Conservation (phyloP, 2,797 vertebrate species). For the Hypotaenidia philippensis region DNA sequence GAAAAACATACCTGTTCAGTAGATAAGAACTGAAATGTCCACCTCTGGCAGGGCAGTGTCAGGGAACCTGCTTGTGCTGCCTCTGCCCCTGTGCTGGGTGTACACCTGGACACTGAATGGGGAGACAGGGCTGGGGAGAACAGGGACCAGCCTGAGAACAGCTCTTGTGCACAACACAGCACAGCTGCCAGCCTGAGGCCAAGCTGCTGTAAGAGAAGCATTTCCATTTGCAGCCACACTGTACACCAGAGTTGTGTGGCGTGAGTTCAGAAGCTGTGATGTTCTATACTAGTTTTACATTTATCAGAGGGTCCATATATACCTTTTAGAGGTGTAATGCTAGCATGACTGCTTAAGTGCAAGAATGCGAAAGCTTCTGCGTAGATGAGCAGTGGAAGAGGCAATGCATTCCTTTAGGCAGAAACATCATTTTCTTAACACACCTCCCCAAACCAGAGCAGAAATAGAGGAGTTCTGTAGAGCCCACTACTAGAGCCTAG, state of each 20-base stretch:
- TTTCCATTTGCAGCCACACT: not conserved
- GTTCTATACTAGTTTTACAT: not conserved
- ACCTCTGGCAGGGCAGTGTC: not conserved
- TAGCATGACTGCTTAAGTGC: not conserved
- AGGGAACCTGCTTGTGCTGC: not conserved
- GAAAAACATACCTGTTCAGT: not conserved
- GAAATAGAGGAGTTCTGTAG: not conserved
- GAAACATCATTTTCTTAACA: not conserved
- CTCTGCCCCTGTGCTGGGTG: not conserved
- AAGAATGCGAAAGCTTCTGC: not conserved
- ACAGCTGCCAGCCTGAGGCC: not conserved
- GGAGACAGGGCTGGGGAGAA: not conserved
- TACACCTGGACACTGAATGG: rapidly evolving
- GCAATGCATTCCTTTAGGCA: not conserved
- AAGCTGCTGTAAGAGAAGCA: not conserved
- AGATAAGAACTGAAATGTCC: not conserved
- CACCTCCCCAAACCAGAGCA: not conserved
- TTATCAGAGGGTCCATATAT: not conserved
- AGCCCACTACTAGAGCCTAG: not conserved
- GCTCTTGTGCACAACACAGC: not conserved
- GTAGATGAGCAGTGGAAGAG: not conserved
- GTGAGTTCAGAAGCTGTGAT: not conserved
- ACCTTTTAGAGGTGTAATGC: not conserved
- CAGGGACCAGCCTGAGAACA: not conserved
- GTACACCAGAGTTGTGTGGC: not conserved